phyloP scores from a whole-genome alignment of 2,113 vertebrate genomes.

The Serilophus lunatus region DNA sequence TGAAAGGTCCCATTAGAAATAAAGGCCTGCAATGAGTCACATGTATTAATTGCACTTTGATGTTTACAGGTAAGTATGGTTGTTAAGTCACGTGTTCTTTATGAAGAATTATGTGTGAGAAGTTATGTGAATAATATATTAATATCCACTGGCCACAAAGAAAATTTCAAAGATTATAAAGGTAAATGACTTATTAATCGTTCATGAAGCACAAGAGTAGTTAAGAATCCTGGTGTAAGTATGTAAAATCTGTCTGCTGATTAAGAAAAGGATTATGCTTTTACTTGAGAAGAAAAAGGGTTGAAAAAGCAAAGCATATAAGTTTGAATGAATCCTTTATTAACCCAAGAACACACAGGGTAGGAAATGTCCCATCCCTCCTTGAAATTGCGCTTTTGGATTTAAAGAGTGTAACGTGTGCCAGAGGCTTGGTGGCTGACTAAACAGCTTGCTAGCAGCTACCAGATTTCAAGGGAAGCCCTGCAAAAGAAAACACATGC shows the following conservation, averaged over 20 bases:
- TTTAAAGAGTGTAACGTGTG: neutral
- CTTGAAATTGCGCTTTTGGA: neutral
- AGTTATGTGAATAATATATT: neutral
- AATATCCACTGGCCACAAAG: neutral
- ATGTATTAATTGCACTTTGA: neutral
- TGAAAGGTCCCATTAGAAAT: neutral
- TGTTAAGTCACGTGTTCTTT: neutral
- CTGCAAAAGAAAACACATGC: neutral
- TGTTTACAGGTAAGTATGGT: neutral
- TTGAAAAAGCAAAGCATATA: neutral
- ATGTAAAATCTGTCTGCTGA: neutral
- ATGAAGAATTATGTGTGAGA: neutral
- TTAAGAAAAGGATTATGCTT: neutral
- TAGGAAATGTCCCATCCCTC: neutral
- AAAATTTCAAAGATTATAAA: neutral
- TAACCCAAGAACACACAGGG: fast-evolving
- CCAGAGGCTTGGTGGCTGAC: neutral
- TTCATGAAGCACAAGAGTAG: neutral
- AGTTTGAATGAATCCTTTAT: neutral
- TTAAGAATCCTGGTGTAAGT: neutral
- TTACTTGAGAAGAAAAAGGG: neutral
- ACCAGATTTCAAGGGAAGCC: neutral
- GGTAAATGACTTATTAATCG: neutral
- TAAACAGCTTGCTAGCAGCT: neutral
- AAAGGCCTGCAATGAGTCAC: neutral